Base-by-base conservation (phyloP, 2,113 vertebrate species). In the Corapipo altera region DNA sequence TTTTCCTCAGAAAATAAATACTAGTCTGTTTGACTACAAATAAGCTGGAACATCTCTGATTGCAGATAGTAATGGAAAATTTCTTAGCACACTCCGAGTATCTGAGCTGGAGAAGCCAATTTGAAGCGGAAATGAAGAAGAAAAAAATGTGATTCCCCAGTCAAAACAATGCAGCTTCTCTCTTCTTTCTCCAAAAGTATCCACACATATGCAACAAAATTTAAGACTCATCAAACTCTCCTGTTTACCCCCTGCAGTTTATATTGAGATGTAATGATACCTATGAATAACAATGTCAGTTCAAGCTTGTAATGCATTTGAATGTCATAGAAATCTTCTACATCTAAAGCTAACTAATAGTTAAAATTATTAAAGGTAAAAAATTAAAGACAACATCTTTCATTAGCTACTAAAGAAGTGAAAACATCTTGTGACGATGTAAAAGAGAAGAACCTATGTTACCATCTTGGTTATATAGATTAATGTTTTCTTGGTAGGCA, bases 401-500 rank as follows among this genome's bases (percentile, higher is more conserved):
- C 7, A n/a, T 77, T 74, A 70, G 43, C 28, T 73, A 11, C 5
- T 1, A 2, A 32, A 74, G n/a, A 58, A 87, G 32, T 1, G 1
- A 67, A 91, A 83, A 20, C 11, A 37, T 59, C 13, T 24, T 41
- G 3, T 76, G 72, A 32, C 44, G n/a, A 62, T 75, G 11, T 13
- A 17, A 58, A 71, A 79, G 17, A 72, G 22, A 57, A 73, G 21
- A 17, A 57, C 22, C 4, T 33, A 0, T 0, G 0, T 30, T 71
- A 21, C 24, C 67, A 7, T 64, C 12, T 22, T 69, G 23, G 8
- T 57, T 65, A 17, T 7, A 48, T 1, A n/a, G 18, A 28, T 83
- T 37, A 27, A 55, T 12, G 3, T 54, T 71, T 24, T 41, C 24
- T 46, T 43, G 7, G 12, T 74, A 61, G 57, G 6, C 12, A 37